Evolutionary conservation across 2,113 vertebrate species (phyloP), one percentile per base, ranked within the genome.

Genomic region (Telmatochromis brachygnathus): DNA sequence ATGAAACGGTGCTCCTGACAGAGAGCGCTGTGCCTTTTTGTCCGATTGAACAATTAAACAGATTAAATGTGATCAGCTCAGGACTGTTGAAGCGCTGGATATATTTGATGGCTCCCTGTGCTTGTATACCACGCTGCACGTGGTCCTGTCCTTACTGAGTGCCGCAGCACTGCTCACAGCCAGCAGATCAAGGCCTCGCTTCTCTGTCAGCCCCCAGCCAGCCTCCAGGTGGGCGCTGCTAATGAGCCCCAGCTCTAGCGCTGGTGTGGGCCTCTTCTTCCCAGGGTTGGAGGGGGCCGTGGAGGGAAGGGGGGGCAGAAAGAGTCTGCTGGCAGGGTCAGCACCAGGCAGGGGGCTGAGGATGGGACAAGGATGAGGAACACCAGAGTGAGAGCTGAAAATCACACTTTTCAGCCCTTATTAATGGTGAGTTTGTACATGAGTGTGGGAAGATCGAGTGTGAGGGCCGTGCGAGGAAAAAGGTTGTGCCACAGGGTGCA

Each of bases 151-250:
- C 91, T 83, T 68, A 87, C 96, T 95, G 86, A 47, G 88, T 93
- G 93, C 94, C 96, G 86, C 87, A 90, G 90, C 82, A 92, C 95
- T 94, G 84, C 96, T 96, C 96, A 92, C 95, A 95, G 93, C 95
- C 94, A 95, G 92, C 84, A 95, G 95, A 97, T 97, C 96, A 97
- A 97, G 97, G 97, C 94, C 93, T 92, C 19, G 55, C 95, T 94
- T 91, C 93, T 92, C 94, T 88, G 79, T 94, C 94, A 19, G 95
- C 92, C 94, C 94, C 94, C 95, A 89, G 75, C 95, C 94, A 8
- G 95, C 94, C 97, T 97, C 97, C 97, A 95, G 97, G 97, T 97
- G 97, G 94, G 93, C 94, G 85, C 96, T 85, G 92, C 96, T 98
- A 98, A 98, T 98, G 97, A 98, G 96, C 89, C 90, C 86, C 95